Base-by-base conservation (phyloP, 2,797 vertebrate genomes). In the Rhadinocentrus ornatus region DNA sequence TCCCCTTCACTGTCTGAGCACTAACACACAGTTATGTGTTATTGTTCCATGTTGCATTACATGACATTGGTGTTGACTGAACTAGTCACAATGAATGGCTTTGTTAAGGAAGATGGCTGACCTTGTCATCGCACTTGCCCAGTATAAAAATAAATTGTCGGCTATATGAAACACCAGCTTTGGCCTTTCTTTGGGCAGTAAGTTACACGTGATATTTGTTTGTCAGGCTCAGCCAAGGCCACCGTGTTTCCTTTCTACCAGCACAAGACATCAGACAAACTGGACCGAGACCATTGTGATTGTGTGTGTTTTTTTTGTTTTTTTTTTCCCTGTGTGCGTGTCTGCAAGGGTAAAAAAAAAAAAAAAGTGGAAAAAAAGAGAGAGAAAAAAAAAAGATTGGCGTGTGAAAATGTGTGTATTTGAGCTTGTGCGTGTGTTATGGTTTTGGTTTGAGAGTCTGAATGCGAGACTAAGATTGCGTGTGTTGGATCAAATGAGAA, bases 401-500 rank as follows among this genome's bases (percentile, higher is more conserved):
- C 77, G 67, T 86, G 85, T 84, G 83, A 88, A 86, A 79, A 76
- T 72, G 79, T 65, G 73, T 81, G 41, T 81, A 54, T 80, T 66
- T 79, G 73, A 67, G 74, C 37, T 52, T 71, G 85, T 75, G 75
- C 71, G 84, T 72, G 75, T 83, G 34, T 75, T 76, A 65, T 82
- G 75, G 58, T 75, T 88, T 83, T 35, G 82, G 87, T 87, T 73
- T 83, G 77, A 81, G 68, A 71, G 60, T 62, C 77, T 78, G 55
- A 78, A 73, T 77, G 81, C 77, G 75, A 84, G 75, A 82, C 75
- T 68, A 75, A 75, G 78, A 77, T 87, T 85, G 90, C 90, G 84
- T 91, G 91, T 78, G 86, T 71, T 57, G 77, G 80, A 80, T 75
- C 69, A 86, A 83, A 84, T 83, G 78, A 88, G 74, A 88, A 87